These are phyloP conservation scores for Apostichopus parvimensis DNA, from an alignment of 35 echinoderm and acorn worm genomes.

Conservation along the genomic window DNA sequence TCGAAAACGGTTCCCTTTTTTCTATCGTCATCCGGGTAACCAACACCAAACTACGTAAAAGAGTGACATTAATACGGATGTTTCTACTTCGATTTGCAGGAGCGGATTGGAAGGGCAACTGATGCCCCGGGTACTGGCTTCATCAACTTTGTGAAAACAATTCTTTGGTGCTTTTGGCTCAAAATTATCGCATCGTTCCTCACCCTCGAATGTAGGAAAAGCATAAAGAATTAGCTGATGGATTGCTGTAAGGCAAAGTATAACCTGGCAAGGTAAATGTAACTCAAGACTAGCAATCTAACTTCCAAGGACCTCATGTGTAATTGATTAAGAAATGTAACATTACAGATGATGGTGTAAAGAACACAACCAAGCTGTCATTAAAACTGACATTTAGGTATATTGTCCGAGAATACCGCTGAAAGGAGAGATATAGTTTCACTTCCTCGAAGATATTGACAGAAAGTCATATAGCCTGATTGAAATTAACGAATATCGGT, in stretches of 20 bases:
- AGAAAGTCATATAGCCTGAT: neutral
- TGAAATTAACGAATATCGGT: too few species aligned
- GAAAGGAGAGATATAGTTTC: neutral
- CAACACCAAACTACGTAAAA: too few species aligned
- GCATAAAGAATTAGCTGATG: neutral
- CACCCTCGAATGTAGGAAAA: conserved; percentile 7
- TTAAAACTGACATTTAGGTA: neutral
- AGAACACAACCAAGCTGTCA: neutral
- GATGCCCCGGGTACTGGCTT: conserved; percentile 2
- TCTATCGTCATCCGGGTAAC: too few species aligned
- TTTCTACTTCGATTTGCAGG: neutral
- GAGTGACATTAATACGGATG: too few species aligned
- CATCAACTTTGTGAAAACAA: conserved; percentile 19
- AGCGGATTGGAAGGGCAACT: neutral
- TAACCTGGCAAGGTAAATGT: conserved; percentile 10
- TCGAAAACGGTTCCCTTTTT: too few species aligned
- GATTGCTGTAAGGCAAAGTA: conserved; percentile 16
- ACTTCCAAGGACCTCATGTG: conserved; percentile 22
- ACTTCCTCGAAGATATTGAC: neutral
- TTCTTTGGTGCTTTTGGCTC: conserved; percentile 17
- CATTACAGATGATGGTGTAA: neutral
- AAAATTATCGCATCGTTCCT: conserved; percentile 37
- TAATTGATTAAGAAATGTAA: conserved; percentile 48
- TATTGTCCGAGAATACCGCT: neutral
- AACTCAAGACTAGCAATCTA: conserved; percentile 1